Conservation (phyloP, 2,888 invertebrate genomes). For the Cheilosia pagana region DNA sequence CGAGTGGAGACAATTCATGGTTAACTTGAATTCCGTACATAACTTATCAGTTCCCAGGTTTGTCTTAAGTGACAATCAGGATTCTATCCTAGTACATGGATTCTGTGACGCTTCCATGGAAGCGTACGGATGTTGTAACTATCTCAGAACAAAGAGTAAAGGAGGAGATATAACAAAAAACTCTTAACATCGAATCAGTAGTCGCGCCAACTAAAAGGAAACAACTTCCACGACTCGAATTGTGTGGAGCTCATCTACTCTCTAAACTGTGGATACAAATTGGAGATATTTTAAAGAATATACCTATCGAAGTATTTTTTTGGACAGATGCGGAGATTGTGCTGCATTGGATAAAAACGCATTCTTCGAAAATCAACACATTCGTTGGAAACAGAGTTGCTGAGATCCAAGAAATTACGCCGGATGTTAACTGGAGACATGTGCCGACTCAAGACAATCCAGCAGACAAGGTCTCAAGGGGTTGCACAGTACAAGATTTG, state of each 20-base stretch:
- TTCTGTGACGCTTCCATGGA: constrained; percentile 29
- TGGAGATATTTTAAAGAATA: too few relatives aligned
- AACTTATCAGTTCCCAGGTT: constrained; percentile 6
- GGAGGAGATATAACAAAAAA: too few relatives aligned
- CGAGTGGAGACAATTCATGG: neutral
- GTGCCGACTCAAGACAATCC: constrained; percentile 72
- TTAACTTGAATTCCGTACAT: neutral
- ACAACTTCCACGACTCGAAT: neutral
- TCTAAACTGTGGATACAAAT: neutral
- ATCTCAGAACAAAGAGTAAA: neutral
- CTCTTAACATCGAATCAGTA: too few relatives aligned
- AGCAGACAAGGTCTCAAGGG: constrained; percentile 78
- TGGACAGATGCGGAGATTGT: constrained; percentile 74
- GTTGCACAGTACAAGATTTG: constrained; percentile 30
- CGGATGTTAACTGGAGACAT: constrained; percentile 23
- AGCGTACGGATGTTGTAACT: constrained; percentile 16
- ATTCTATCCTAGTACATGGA: constrained; percentile 12
- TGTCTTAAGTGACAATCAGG: neutral
- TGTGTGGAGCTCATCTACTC: too few relatives aligned
- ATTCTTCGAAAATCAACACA: constrained; percentile 35
- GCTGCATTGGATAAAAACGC: constrained; percentile 56
- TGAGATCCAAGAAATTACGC: neutral
- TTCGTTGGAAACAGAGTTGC: constrained; percentile 76
- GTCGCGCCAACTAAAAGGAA: neutral
- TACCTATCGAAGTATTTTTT: constrained; percentile 20